Evolutionary conservation across 2,113 vertebrate genomes (phyloP).

Genomic region (Gorsachius goisagi): DNA sequence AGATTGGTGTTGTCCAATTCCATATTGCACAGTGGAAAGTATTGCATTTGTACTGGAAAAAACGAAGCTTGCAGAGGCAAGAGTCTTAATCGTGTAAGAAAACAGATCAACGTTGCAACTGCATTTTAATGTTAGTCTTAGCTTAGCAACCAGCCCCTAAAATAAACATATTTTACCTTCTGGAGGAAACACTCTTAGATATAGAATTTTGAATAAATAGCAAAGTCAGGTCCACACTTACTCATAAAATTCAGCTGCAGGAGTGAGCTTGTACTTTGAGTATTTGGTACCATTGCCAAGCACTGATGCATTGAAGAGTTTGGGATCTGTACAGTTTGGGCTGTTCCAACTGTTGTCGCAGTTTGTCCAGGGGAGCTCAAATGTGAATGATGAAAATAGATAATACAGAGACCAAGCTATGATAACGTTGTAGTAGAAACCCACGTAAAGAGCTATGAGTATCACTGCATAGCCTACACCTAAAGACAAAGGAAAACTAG

Average conservation of each 20-base stretch:
- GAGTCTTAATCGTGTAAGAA: neutral
- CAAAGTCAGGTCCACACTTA: constrained; percentile 76
- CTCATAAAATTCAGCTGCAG: constrained; percentile 96
- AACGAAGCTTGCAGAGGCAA: neutral
- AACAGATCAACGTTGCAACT: neutral
- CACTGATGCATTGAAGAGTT: constrained; percentile 79
- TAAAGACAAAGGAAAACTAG: constrained; percentile 59
- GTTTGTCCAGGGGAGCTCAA: constrained; percentile 88
- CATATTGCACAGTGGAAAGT: neutral
- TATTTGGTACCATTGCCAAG: constrained; percentile 85
- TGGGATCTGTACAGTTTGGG: constrained; percentile 87
- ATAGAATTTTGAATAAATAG: neutral
- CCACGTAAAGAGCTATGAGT: constrained; percentile 95
- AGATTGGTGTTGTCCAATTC: neutral
- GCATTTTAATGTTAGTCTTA: neutral
- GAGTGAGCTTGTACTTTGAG: constrained; percentile 92
- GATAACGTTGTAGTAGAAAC: constrained; percentile 99
- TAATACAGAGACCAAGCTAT: constrained; percentile 98
- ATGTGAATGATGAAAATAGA: constrained; percentile 92
- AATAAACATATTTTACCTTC: neutral
- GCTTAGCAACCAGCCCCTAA: no score
- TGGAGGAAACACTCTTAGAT: neutral
- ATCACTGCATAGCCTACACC: constrained; percentile 98
- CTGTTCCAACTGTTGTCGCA: constrained; percentile 94
- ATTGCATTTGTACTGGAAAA: neutral